phyloP scores from a whole-genome alignment of 2,797 vertebrate genomes.

The Choloepus didactylus region DNA sequence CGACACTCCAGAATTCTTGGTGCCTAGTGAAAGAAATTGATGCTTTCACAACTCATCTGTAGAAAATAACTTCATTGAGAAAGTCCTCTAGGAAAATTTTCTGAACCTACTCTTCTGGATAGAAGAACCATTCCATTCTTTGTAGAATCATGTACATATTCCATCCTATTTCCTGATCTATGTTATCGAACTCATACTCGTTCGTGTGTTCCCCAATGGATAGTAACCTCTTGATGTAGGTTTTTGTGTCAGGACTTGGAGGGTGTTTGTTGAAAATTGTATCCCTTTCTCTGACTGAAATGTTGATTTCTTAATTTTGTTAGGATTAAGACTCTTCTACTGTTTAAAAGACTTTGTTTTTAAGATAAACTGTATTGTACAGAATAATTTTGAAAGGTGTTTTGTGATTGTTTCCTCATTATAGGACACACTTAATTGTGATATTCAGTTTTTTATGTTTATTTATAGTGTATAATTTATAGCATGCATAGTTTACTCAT shows the following conservation, averaged over 20 bases:
- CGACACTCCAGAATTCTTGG: background rate
- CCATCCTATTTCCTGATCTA: background rate
- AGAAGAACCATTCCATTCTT: background rate
- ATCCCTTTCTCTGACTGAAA: slow-evolving; percentile 19
- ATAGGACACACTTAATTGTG: background rate
- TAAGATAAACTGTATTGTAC: background rate
- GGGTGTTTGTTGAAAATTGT: background rate
- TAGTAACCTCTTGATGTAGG: background rate
- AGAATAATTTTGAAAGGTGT: background rate
- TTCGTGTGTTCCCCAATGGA: background rate
- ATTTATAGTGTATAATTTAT: background rate
- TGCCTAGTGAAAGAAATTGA: background rate
- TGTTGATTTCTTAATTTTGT: background rate
- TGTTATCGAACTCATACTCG: background rate
- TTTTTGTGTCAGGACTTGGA: background rate
- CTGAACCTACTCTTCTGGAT: background rate
- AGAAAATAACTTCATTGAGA: background rate
- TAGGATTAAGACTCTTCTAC: background rate
- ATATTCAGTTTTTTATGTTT: background rate
- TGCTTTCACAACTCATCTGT: background rate
- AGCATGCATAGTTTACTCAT: background rate
- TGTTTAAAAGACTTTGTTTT: slow-evolving; percentile 18
- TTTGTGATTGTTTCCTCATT: background rate
- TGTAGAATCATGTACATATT: background rate
- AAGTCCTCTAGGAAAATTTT: background rate